Evolutionary conservation across 2,113 vertebrate species (phyloP).

Genomic region (Dicerorhinus sumatrensis): DNA sequence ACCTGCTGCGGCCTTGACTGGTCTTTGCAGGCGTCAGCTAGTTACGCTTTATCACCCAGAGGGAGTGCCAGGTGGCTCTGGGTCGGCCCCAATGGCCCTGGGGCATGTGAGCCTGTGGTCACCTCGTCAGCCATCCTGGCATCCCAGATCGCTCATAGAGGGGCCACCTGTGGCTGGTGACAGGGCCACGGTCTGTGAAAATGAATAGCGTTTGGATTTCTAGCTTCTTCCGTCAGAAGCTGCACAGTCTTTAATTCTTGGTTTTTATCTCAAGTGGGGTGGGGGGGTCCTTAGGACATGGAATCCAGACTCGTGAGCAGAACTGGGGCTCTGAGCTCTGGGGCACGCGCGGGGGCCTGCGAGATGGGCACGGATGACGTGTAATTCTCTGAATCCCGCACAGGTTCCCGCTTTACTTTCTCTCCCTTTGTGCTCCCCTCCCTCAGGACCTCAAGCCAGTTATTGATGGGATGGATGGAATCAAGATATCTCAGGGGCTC

Average conservation of each 20-base stretch:
- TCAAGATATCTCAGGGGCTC: slow-evolving; percentile 95
- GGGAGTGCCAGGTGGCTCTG: not conserved
- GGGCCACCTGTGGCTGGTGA: not conserved
- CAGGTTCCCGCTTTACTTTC: not conserved
- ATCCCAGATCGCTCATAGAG: accelerated
- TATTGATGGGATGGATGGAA: slow-evolving; percentile 96
- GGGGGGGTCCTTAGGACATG: accelerated
- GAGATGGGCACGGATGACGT: accelerated
- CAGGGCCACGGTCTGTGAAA: not conserved
- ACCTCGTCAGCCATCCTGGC: not conserved
- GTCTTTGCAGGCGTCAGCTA: not conserved
- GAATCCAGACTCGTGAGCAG: not conserved
- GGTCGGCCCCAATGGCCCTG: not conserved
- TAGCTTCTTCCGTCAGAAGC: not conserved
- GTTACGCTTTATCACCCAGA: accelerated
- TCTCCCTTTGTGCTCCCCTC: not conserved
- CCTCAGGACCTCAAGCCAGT: slow-evolving; percentile 95
- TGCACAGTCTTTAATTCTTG: not conserved
- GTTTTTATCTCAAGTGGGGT: not conserved
- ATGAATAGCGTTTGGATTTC: not conserved
- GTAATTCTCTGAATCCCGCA: accelerated
- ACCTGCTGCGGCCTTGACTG: accelerated
- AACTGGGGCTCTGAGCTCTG: not conserved
- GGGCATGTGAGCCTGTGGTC: not conserved
- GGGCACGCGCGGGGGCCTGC: not conserved